These are phyloP conservation scores for Nephrotoma appendiculata DNA, from an alignment of 2,888 invertebrate species.

Conservation along the genomic window DNA sequence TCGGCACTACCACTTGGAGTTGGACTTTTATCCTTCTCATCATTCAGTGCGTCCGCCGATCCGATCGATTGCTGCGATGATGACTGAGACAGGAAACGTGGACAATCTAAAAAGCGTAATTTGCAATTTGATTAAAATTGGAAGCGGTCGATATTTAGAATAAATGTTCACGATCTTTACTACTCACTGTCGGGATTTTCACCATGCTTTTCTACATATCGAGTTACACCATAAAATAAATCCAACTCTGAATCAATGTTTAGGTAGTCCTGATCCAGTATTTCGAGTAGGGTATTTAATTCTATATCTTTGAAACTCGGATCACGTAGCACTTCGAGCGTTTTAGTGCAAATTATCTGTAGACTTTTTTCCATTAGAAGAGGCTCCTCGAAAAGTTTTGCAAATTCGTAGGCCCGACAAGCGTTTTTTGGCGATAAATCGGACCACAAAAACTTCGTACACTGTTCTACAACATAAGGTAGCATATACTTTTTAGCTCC, in stretches of 20 bases:
- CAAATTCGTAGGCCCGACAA: constrained; percentile 75
- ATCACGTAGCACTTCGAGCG: constrained; percentile 59
- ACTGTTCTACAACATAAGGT: constrained; percentile 67
- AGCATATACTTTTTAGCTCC: constrained; percentile 81
- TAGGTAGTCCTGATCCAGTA: constrained; percentile 59
- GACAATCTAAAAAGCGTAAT: neutral
- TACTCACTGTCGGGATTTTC: neutral
- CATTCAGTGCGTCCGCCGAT: neutral
- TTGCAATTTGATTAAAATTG: neutral
- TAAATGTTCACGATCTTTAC: neutral
- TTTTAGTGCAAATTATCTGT: constrained; percentile 63
- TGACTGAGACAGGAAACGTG: neutral
- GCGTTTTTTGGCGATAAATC: constrained; percentile 53
- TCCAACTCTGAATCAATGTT: constrained; percentile 63
- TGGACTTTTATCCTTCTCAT: neutral
- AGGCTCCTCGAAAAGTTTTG: constrained; percentile 69
- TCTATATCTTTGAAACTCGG: constrained; percentile 67
- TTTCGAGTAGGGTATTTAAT: constrained; percentile 53
- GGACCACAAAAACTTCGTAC: constrained; percentile 72
- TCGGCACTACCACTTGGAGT: neutral
- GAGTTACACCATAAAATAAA: constrained; percentile 57
- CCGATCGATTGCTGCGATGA: neutral
- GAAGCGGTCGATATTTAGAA: neutral
- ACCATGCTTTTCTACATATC: constrained; percentile 45
- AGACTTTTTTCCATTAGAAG: constrained; percentile 68